Percentiles rank a stretch among this genome's conserved stretches.
phyloP scores from a whole-genome alignment of 2,113 vertebrate genomes.

The Channa argus region DNA sequence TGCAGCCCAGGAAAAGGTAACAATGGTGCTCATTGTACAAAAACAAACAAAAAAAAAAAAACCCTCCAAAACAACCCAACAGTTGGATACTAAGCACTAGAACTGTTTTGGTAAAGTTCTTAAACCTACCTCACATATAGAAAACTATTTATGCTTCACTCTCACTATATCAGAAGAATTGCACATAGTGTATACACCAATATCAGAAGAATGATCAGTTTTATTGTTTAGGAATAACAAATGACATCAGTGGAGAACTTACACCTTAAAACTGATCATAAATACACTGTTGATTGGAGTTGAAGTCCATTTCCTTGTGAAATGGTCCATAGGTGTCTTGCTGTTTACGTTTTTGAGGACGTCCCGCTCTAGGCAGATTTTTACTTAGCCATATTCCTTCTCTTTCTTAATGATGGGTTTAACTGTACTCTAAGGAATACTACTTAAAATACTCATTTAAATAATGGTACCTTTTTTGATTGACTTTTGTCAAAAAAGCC shows the following conservation, averaged over 20 bases:
- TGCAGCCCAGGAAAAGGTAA: slow-evolving; percentile 88
- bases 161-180: background rate
- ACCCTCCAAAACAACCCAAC: background rate
- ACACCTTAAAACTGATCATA: background rate
- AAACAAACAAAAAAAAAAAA: background rate
- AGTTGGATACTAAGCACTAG: too few species aligned
- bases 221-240: background rate
- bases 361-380: too few species aligned
- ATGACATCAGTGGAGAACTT: background rate
- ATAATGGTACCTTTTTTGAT: too few species aligned
- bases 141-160: background rate
- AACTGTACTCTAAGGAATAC: too few species aligned
- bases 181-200: too few species aligned
- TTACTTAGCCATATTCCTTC: too few species aligned
- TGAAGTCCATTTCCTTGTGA: background rate
- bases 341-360: too few species aligned
- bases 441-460: too few species aligned
- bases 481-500: too few species aligned
- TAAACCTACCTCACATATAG: background rate
- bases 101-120: too few species aligned
- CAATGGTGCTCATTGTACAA: background rate
- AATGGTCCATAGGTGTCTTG: background rate
- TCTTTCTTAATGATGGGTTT: too few species aligned
- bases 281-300: background rate
- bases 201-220: background rate